Evolutionary conservation across 2,888 invertebrate genomes (phyloP), one percentile per base, ranked within the genome.

Genomic region (Sclerodermus sp.): DNA sequence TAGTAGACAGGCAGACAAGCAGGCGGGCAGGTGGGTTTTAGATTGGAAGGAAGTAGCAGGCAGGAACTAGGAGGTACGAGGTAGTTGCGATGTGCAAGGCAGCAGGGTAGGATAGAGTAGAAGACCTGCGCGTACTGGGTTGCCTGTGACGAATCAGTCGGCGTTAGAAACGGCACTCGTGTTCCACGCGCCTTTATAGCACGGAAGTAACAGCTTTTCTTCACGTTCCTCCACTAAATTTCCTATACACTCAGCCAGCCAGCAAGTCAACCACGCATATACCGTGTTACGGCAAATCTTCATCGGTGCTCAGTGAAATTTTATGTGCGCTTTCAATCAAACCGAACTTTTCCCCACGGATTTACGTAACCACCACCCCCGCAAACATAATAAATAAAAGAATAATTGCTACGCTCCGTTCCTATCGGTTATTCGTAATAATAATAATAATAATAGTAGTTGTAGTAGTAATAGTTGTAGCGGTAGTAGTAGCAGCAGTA

Each of bases 111-210:
- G 54, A 58, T 49, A 64, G 51, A 49, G 44, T 36, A 40, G 42
- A 54, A 58, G 63, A 58, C 68, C 66, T 69, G 69, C 69, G 70
- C 70, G 62, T 53, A 64, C 43, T 51, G 55, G 30, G 62, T 47
- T 55, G 51, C 52, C 49, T 49, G 52, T 23, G 23, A 23, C 55
- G 57, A 62, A 63, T 68, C 68, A 67, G 66, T 69, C 62, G 61
- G 54, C 62, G 61, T 57, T 58, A 55, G 57, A 58, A 55, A 64
- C 66, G 60, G 58, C 64, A 68, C 61, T 64, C 64, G 63, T 61
- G 60, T 60, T 55, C 59, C 61, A 55, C 46, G 57, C 34, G 38
- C 12, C 38, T 38, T 38, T 14, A 17, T 15, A 2, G 6, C 18
- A 15, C n/a, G 42, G 17, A 31, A 32, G 42, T 31, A 16, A 42